These are phyloP conservation scores for Leptinotarsa tumamoca DNA, from an alignment of 2,888 invertebrate genomes.

Conservation along the genomic window DNA sequence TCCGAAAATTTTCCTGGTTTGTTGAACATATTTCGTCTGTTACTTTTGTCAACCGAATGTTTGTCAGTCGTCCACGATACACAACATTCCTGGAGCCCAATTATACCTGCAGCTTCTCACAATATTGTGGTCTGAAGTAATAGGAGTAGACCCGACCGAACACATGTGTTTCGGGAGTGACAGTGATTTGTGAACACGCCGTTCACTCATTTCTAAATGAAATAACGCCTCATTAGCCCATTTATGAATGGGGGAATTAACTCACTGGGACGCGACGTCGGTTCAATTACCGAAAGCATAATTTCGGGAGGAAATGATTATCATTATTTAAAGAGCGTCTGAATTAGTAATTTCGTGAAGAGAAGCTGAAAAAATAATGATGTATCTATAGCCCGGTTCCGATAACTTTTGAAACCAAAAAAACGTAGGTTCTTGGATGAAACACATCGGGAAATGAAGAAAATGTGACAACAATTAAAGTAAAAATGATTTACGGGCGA, in stretches of 20 bases:
- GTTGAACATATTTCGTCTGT: no score
- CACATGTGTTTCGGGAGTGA: conserved; percentile 36
- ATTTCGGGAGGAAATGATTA: conserved; percentile 22
- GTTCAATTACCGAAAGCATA: conserved; percentile 18
- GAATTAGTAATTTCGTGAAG: neutral
- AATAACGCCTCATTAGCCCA: conserved; percentile 36
- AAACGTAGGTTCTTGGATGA: no score
- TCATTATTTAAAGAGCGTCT: conserved; percentile 13
- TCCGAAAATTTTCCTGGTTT: no score
- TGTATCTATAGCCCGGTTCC: no score
- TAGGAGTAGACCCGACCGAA: conserved; percentile 34
- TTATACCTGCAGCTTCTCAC: conserved; percentile 12
- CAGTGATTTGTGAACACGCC: conserved; percentile 41
- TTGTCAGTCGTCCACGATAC: neutral
- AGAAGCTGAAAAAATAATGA: neutral
- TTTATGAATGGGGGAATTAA: conserved; percentile 35
- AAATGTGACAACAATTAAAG: no score
- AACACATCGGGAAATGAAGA: no score
- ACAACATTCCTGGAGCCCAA: neutral
- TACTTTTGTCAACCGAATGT: conserved; percentile 3
- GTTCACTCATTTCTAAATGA: conserved; percentile 35
- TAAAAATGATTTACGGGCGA: no score
- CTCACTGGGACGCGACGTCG: conserved; percentile 16
- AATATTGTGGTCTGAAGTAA: conserved; percentile 32
- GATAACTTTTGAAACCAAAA: no score